Base-by-base conservation (phyloP, 2,888 invertebrate genomes). In the Lordiphosa andalusiaca region DNA sequence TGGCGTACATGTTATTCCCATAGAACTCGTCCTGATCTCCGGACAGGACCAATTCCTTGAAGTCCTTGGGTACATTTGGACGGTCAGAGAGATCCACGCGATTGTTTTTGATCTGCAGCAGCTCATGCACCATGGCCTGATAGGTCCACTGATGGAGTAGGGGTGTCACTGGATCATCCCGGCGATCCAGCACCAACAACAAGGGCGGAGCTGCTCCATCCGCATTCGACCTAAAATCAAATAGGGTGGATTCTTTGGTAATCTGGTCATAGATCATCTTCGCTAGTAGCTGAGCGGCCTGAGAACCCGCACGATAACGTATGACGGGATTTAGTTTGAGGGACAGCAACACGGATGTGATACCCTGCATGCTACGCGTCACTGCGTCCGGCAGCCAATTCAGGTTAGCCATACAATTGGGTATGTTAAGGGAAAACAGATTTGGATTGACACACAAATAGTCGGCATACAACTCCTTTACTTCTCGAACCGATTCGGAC, bases 41-140 rank as follows among this genome's bases (percentile, higher is more conserved):
- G 4, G 97, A 95, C 3, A 99, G 91, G 6, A 99, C 98, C 0
- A 99, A 94, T 91, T 99, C 98, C 71, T 93, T 93, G 68, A 97
- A 92, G 84, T 98, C 98, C 88, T 96, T 95, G 16, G 94, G 93
- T 64, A 97, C 94, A 41, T 95, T 96, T 10, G 95, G 93, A 23
- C 96, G 92, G 69, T 93, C 92, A 0, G 96, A 94, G 64, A 99
- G 92, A 88, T 94, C 96, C 23, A 99, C 98, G 57, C 98, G 93
- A 90, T 98, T 98, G 89, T 98, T 98, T 84, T 93, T 94, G 69
- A 99, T 98, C 0, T 94, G 94, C 39, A 99, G 90, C 51, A 99
- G 90, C 90, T 99, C 99, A 90, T 99, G 99, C 7, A 99, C 98
- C 99, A 99, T 99, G 2, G 99, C 99, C 90, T 99, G 99, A 90